Base-by-base conservation (phyloP, 2,888 invertebrate genomes). In the Tetramorium bicarinatum region DNA sequence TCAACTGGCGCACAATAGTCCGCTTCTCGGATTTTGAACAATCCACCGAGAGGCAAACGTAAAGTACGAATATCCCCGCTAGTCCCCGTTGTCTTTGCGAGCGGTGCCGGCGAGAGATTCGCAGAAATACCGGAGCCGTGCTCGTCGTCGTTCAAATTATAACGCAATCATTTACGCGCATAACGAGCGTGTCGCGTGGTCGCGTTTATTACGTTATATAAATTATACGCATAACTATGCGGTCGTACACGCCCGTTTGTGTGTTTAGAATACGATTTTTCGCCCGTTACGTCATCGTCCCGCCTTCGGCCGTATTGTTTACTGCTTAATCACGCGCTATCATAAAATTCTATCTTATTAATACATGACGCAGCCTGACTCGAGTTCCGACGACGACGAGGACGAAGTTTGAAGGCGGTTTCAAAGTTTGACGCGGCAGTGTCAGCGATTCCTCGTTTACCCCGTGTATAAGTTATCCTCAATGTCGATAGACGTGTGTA, bases 1-100 rank as follows among this genome's bases (percentile, higher is more conserved):
- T 77, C 67, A 77, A 52, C 41, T 47, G 38, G 29, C 41, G 11
- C 25, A 67, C 67, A 67, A 77, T 77, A 44, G 67, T 29, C 67
- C 25, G 41, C 25, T 67, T 76, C 52, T 29, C 18, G 15, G 25
- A 67, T 67, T 54, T 29, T 34, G 34, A 49, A 62, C 15, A 76
- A 49, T 29, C 41, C 9, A 21, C 25, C 25, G 41, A n/a, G 41
- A n/a, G 25, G 54, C 21, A 25, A 54, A 77, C n/a, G 69, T 67
- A 25, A 77, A 41, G 54, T 77, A 77, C 41, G 41, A 77, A 41
- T 41, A 44, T 77, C 15, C n/a, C 18, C 18, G 47, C 38, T 54
- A 25, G 54, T 67, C 21, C 41, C 21, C 41, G 29, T 34, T 7
- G 11, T 64, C 49, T 64, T 64, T 38, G 34, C 9, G 38, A 44